Conservation (phyloP, 2,113 vertebrate species). For the Turnix velox region DNA sequence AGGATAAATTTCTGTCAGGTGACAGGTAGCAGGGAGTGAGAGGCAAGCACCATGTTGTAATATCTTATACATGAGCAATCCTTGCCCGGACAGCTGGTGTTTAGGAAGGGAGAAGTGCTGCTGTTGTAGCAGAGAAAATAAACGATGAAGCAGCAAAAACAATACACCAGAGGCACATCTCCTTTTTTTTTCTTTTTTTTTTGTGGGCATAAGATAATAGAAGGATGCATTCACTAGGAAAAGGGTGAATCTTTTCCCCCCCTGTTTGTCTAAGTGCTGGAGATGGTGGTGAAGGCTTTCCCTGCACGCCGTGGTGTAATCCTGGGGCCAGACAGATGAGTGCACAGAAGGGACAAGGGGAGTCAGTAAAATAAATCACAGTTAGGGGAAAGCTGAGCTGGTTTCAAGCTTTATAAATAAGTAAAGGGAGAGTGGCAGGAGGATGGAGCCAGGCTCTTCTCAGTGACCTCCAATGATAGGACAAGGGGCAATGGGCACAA, state of each 20-base stretch:
- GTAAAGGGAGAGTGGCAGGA: too few relatives aligned
- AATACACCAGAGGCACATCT: not conserved
- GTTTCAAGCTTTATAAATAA: too few relatives aligned
- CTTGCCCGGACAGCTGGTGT: not conserved
- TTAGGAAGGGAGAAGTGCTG: not conserved
- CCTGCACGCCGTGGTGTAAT: not conserved
- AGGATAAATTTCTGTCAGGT: not conserved
- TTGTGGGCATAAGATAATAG: accelerated
- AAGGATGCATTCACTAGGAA: not conserved
- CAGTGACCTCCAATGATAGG: too few relatives aligned
- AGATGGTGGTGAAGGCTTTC: not conserved
- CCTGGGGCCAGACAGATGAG: not conserved
- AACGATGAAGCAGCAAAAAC: not conserved
- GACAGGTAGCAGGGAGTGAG: not conserved
- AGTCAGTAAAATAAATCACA: not conserved
- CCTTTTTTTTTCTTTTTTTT: not conserved
- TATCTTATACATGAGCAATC: not conserved
- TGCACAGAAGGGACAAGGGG: too few relatives aligned
- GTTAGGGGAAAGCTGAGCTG: not conserved
- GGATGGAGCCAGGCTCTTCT: too few relatives aligned
- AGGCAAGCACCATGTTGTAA: not conserved
- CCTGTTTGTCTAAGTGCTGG: not conserved
- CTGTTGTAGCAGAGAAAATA: not conserved
- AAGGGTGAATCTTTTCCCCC: not conserved
- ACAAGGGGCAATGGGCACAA: too few relatives aligned